Evolutionary conservation across 2,113 vertebrate genomes (phyloP), one percentile per base, ranked within the genome.

Genomic region (Notothenia rossii): DNA sequence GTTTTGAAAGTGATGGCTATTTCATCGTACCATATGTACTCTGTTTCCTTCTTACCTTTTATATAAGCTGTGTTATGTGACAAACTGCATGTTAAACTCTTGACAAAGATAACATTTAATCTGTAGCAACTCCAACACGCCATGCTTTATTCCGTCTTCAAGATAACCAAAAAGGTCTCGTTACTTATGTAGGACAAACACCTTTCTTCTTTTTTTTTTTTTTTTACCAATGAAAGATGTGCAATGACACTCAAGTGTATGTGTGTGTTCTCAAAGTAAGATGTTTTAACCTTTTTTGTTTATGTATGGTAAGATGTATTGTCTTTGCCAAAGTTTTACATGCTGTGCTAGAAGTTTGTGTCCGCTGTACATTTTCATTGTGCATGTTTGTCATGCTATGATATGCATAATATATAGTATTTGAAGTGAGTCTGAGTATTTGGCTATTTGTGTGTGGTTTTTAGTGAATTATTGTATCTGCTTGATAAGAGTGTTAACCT

Each of bases 311-410:
- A 54, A 10, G 46, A 60, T 72, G 46, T 81, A 25, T 60, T 63
- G 29, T 50, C 53, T 69, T 72, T 84, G 72, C 73, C 70, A 85
- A 50, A 62, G 61, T 83, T 81, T 55, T 29, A 46, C 10, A 59
- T 75, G 49, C 25, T 40, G n/a, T 66, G 25, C 18, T 1, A 7
- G 59, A 72, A 18, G 2, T 3, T 66, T 83, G 62, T 48, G 64
- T 75, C 70, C 10, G 7, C 29, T 20, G 15, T 53, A 59, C 71
- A 66, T 17, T 3, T 48, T 3, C 63, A 55, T 15, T 68, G 13
- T 78, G 51, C 49, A 55, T 69, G 50, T 63, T 81, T 83, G 18
- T 66, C 72, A 20, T 53, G 4, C 18, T 60, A 2, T 61, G 13
- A 51, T 82, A 22, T 76, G 55, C 55, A 62, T 51, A 36, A 29